phyloP scores from a whole-genome alignment of 2,113 vertebrate species.

The Galeopterus variegatus region DNA sequence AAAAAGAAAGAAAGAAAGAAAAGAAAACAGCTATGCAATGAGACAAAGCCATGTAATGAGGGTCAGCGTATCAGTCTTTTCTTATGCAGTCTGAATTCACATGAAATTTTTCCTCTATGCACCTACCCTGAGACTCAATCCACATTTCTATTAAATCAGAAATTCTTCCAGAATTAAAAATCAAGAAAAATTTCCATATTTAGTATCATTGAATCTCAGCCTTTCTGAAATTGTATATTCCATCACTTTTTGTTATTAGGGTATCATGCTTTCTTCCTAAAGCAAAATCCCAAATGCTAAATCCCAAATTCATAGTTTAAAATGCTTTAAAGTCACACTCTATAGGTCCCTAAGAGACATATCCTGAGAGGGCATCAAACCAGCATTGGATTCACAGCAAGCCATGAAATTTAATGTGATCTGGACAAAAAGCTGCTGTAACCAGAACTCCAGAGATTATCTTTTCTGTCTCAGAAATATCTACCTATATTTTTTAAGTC shows the following conservation, averaged over 20 bases:
- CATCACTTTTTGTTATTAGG: slow-evolving; percentile 26
- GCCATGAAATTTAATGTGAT: slow-evolving; percentile 44
- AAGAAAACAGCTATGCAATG: background rate
- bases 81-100: background rate
- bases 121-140: slow-evolving; percentile 12
- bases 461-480: slow-evolving; percentile 49
- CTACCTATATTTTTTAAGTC: slow-evolving; percentile 2
- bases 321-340: slow-evolving; percentile 26
- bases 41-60: background rate
- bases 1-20: too few relatives aligned
- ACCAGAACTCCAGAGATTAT: slow-evolving; percentile 22
- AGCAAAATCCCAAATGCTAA: slow-evolving; percentile 58
- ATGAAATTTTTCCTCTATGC: background rate
- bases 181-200: slow-evolving; percentile 3
- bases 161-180: slow-evolving; percentile 60
- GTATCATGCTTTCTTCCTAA: slow-evolving; percentile 33
- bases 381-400: background rate
- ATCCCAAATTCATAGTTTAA: slow-evolving; percentile 20
- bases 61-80: background rate
- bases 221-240: slow-evolving; percentile 55
- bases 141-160: background rate
- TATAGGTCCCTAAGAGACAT: background rate
- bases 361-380: background rate
- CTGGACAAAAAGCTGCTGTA: slow-evolving; percentile 40
- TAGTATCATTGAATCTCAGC: background rate